phyloP scores from a whole-genome alignment of 2,797 vertebrate species.

The Gymnocypris eckloni region DNA sequence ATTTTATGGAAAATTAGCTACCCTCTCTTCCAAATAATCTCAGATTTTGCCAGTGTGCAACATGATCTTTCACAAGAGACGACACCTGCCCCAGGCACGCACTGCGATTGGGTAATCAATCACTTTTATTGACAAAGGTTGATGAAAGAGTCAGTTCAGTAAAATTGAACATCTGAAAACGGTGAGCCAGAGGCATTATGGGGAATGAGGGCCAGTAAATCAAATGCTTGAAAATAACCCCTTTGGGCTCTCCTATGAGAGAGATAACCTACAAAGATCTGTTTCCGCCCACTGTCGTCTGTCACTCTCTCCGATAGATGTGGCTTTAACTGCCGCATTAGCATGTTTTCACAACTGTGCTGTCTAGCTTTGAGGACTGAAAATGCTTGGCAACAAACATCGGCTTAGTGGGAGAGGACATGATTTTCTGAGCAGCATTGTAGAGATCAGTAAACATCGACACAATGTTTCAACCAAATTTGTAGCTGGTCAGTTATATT shows the following conservation, averaged over 20 bases:
- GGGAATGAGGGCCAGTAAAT: constrained; percentile 59
- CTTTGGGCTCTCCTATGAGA: constrained; percentile 40
- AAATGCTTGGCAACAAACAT: constrained; percentile 30
- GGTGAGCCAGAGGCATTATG: constrained; percentile 37
- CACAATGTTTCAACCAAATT: constrained; percentile 43
- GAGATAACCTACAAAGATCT: constrained; percentile 56
- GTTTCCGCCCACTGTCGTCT: constrained; percentile 42
- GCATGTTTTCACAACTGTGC: constrained; percentile 16
- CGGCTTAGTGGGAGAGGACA: constrained; percentile 33
- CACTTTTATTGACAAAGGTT: constrained; percentile 59
- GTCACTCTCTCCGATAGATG: constrained; percentile 29
- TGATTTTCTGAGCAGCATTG: constrained; percentile 40
- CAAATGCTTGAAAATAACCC: constrained; percentile 57
- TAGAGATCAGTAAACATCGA: constrained; percentile 51
- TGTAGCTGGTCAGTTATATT: background rate
- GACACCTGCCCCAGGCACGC: constrained; percentile 54
- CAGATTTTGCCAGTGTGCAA: constrained; percentile 37
- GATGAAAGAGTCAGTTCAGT: constrained; percentile 54
- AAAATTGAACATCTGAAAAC: constrained; percentile 50
- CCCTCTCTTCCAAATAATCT: constrained; percentile 41
- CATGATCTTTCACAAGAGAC: constrained; percentile 58
- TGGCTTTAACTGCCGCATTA: constrained; percentile 22
- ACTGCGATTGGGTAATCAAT: constrained; percentile 59
- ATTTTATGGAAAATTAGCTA: constrained; percentile 57
- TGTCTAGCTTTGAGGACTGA: constrained; percentile 17